Evolutionary conservation across 2,888 invertebrate genomes (phyloP).

Genomic region (Exephanes ischioxanthus): DNA sequence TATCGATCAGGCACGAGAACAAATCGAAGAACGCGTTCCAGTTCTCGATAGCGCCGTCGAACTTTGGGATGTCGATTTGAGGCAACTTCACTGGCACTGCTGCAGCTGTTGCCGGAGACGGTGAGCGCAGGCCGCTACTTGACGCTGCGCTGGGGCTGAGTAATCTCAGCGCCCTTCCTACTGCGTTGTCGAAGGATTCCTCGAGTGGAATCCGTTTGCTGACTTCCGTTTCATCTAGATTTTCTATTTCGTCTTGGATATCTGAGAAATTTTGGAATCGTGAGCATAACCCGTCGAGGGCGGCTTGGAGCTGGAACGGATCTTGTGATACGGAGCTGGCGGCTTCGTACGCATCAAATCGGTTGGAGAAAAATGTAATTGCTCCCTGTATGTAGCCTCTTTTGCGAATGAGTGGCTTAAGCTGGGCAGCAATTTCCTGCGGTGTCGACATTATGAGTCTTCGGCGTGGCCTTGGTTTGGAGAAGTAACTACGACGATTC

Average conservation of each 20-base stretch:
- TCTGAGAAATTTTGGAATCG: constrained; percentile 7
- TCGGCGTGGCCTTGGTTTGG: not conserved
- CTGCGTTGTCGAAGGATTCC: not conserved
- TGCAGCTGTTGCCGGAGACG: constrained; percentile 68
- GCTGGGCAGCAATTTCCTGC: not conserved
- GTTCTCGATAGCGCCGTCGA: constrained; percentile 37
- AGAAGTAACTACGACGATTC: not conserved
- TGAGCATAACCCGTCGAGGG: constrained; percentile 40
- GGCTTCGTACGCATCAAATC: constrained; percentile 15
- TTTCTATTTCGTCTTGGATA: constrained; percentile 43
- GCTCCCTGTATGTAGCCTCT: constrained; percentile 28
- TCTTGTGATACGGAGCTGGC: not conserved
- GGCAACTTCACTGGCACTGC: constrained; percentile 52
- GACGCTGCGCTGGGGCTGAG: not conserved
- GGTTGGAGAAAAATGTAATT: not conserved
- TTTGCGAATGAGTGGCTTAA: not conserved
- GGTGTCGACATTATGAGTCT: not conserved
- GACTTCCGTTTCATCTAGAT: constrained; percentile 33
- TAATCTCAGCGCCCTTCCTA: constrained; percentile 2
- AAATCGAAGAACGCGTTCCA: constrained; percentile 28
- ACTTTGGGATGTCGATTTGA: constrained; percentile 14
- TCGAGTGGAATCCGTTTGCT: not conserved
- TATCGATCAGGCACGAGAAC: constrained; percentile 14
- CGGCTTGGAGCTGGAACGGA: constrained; percentile 33
- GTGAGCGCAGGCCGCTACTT: not conserved